Conservation (phyloP, 2,113 vertebrate genomes). For the Nibea albiflora region DNA sequence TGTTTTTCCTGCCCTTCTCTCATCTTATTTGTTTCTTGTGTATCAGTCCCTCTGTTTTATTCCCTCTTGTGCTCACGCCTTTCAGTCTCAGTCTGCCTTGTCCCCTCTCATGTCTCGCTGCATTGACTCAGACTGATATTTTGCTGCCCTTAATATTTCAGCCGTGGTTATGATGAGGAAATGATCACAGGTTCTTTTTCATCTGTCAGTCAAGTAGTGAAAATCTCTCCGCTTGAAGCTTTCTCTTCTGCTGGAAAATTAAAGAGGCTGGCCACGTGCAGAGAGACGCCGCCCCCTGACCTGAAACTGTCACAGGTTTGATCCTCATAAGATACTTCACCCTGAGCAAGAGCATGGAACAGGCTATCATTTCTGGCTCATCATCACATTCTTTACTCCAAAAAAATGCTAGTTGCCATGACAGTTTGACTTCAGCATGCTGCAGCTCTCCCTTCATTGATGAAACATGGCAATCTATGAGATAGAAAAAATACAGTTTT, state of each 20-base stretch:
- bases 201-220: conserved; percentile 27
- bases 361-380: background rate
- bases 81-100: background rate
- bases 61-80: background rate
- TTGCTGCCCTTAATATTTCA: conserved; percentile 22
- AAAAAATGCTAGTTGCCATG: background rate
- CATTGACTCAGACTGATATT: background rate
- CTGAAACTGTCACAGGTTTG: conserved; percentile 48
- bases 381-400: background rate
- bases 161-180: conserved; percentile 15
- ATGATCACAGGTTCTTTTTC: conserved; percentile 38
- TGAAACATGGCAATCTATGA: background rate
- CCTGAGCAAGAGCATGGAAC: background rate
- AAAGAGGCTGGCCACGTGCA: conserved; percentile 1
- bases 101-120: background rate
- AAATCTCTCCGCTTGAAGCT: conserved; percentile 2
- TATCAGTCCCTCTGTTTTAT: background rate
- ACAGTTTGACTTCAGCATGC: background rate
- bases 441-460: background rate
- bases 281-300: background rate
- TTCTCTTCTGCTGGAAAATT: conserved; percentile 21
- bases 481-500: background rate
- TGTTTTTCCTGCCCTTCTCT: background rate
- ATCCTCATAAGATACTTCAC: background rate
- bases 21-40: background rate